These are phyloP conservation scores for Taeniopygia guttata DNA, from an alignment of 2,797 vertebrate genomes.

Conservation along the genomic window DNA sequence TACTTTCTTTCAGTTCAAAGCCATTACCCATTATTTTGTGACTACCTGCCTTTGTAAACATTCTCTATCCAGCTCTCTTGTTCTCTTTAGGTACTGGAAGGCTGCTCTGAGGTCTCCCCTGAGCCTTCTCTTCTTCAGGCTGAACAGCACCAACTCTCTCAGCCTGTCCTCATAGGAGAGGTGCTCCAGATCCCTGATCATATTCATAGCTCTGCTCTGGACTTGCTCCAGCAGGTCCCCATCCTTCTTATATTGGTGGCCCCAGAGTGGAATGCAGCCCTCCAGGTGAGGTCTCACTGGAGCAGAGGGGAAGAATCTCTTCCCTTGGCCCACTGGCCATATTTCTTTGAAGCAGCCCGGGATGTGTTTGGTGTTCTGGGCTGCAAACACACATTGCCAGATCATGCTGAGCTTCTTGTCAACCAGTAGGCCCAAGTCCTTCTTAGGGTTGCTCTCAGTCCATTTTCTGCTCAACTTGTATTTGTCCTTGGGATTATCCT, in stretches of 20 bases:
- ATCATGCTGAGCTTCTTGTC: background rate
- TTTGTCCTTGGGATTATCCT: background rate
- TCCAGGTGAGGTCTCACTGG: background rate
- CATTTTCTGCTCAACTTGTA: background rate
- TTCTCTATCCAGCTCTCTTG: background rate
- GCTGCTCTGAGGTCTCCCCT: background rate
- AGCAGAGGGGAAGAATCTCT: background rate
- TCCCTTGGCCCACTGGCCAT: background rate
- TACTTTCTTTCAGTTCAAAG: background rate
- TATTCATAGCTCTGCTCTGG: background rate
- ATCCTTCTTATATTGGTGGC: background rate
- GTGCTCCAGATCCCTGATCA: background rate
- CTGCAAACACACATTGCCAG: background rate
- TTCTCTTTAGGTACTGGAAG: background rate
- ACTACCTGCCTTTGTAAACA: background rate
- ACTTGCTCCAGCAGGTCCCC: background rate
- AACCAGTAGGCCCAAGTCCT: accelerated
- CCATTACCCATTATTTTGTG: background rate
- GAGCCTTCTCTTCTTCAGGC: background rate
- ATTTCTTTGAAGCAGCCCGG: background rate
- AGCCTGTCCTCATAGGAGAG: background rate
- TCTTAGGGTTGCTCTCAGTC: background rate
- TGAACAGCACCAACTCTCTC: background rate
- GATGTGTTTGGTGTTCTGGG: background rate
- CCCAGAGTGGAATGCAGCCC: background rate